These are phyloP conservation scores for Brachymystax lenok DNA, from an alignment of 2,797 vertebrate species.

Conservation along the genomic window DNA sequence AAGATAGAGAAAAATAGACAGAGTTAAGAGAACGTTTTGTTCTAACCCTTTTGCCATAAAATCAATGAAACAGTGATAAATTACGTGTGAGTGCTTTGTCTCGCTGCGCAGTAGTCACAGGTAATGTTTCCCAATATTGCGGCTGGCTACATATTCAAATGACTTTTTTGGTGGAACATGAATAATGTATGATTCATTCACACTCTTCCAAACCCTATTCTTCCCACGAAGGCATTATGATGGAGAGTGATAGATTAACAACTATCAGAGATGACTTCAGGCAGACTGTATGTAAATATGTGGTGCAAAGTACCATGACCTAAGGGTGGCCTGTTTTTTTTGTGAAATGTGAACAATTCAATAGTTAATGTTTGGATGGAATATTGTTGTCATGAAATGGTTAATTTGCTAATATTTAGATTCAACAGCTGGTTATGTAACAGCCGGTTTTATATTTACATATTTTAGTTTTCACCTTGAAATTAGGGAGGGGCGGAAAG, in stretches of 20 bases:
- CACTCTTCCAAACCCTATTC: constrained; percentile 48
- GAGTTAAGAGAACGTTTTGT: constrained; percentile 44
- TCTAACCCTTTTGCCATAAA: neutral
- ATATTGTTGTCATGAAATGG: neutral
- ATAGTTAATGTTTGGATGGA: neutral
- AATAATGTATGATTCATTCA: constrained; percentile 74
- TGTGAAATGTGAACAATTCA: neutral
- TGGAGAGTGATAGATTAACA: constrained; percentile 56
- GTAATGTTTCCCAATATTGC: constrained; percentile 40
- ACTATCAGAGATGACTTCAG: constrained; percentile 50
- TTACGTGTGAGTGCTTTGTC: constrained; percentile 57
- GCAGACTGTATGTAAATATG: neutral
- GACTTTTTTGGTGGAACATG: constrained; percentile 59
- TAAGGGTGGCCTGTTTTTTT: too few species aligned
- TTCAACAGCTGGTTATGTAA: neutral
- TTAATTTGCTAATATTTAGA: neutral
- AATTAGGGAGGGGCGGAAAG: neutral
- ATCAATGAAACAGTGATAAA: constrained; percentile 70
- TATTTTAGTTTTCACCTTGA: neutral
- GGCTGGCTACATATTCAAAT: constrained; percentile 42
- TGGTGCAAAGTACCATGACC: neutral
- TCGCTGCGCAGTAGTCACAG: constrained; percentile 45
- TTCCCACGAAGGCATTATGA: constrained; percentile 62
- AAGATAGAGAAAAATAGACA: constrained; percentile 52
- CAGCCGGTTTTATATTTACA: neutral